Percentiles rank a stretch among this genome's conserved stretches.
These are phyloP conservation scores for Kryphioiulus occultus DNA, from an alignment of 2,888 invertebrate species.

Conservation along the genomic window DNA sequence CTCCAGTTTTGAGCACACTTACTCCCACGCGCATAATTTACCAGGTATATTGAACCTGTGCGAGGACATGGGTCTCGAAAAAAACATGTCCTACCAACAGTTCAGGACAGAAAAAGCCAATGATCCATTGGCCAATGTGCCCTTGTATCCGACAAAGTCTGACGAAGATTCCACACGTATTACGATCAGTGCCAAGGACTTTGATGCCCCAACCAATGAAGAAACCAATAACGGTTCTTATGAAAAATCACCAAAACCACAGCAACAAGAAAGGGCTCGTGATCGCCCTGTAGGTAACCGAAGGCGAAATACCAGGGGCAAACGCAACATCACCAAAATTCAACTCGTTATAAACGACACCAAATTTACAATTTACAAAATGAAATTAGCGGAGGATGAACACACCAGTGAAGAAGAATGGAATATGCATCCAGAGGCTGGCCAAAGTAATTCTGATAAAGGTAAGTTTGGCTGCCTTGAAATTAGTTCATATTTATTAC, in stretches of 20 bases:
- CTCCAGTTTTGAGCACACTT: not conserved
- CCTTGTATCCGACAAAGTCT: not conserved
- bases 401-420: slow-evolving; percentile 17
- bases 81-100: not conserved
- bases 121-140: not conserved
- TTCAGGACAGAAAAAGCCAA: not conserved
- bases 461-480: not conserved
- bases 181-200: not conserved
- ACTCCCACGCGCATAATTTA: not conserved
- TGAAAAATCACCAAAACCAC: not conserved
- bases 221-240: not conserved
- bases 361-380: slow-evolving; percentile 41
- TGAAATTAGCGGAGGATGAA: not conserved
- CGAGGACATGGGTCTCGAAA: not conserved
- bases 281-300: not conserved
- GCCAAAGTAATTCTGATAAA: not conserved
- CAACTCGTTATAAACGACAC: slow-evolving; percentile 41
- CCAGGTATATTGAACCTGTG: not conserved
- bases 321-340: slow-evolving; percentile 2
- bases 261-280: not conserved
- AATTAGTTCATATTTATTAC: not conserved
- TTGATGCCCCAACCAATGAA: not conserved
- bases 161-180: not conserved
- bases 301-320: not conserved
- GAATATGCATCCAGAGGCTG: not conserved